Percentiles rank a stretch among this genome's conserved stretches.
Evolutionary conservation across 2,888 invertebrate species (phyloP).

Genomic region (Tridacna gigas): DNA sequence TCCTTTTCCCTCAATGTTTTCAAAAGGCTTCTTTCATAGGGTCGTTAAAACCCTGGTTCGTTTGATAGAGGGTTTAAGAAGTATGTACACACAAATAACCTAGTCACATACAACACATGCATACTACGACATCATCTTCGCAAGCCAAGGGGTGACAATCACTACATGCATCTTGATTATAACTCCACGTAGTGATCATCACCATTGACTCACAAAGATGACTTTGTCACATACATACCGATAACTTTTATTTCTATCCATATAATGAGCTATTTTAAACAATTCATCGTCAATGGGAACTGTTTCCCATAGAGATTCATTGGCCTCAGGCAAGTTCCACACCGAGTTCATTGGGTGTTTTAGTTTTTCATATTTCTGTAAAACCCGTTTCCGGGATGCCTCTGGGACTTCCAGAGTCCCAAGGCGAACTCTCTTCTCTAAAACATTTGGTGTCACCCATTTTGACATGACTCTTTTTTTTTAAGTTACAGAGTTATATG

Average conservation of each 20-base stretch:
- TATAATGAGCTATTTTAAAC: slow-evolving; percentile 61
- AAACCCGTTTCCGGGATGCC: slow-evolving; percentile 32
- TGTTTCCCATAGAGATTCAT: slow-evolving; percentile 62
- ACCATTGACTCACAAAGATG: not conserved
- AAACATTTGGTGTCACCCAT: slow-evolving; percentile 49
- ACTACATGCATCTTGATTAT: no score
- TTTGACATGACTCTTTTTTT: slow-evolving; percentile 24
- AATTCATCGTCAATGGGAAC: slow-evolving; percentile 63
- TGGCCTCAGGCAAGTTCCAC: slow-evolving; percentile 57
- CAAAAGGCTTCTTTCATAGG: not conserved
- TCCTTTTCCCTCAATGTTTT: not conserved
- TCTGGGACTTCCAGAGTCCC: slow-evolving; percentile 50
- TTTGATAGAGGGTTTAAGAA: not conserved
- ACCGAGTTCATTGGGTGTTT: slow-evolving; percentile 58
- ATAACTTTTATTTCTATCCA: slow-evolving; percentile 64
- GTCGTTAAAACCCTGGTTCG: not conserved
- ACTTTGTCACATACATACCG: slow-evolving; percentile 35
- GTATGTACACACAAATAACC: not conserved
- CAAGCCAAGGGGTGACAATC: no score
- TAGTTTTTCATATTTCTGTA: slow-evolving; percentile 49
- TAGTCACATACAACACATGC: not conserved
- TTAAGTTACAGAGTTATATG: no score
- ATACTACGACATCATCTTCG: no score
- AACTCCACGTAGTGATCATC: no score
- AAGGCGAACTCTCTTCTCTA: slow-evolving; percentile 52